Evolutionary conservation across 2,113 vertebrate species (phyloP).

Genomic region (Embiotoca jacksoni): DNA sequence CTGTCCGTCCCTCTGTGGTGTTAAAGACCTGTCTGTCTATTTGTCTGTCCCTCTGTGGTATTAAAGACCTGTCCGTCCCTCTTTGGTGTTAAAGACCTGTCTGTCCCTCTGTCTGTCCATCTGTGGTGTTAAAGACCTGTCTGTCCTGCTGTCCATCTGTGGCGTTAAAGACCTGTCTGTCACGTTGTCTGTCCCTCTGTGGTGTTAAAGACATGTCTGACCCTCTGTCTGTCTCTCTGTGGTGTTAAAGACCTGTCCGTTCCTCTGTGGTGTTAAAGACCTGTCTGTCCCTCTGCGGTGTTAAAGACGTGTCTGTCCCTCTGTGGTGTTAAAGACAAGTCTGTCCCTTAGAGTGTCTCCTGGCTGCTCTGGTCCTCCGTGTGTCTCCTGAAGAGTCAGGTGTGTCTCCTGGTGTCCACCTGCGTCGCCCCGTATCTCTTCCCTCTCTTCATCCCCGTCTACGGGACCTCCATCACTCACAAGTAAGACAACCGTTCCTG

Average conservation of each 20-base stretch:
- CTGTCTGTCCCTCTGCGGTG: background rate
- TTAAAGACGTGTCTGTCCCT: background rate
- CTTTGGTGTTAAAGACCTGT: background rate
- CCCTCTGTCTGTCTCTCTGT: too few species aligned
- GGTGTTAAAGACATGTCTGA: too few species aligned
- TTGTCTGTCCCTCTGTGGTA: constrained; percentile 4
- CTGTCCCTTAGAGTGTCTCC: constrained; percentile 79
- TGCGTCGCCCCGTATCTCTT: constrained; percentile 93
- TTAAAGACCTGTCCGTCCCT: background rate
- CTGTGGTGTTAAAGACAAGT: background rate
- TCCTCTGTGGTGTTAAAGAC: too few species aligned
- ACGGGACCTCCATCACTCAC: constrained; percentile 85
- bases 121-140: too few species aligned
- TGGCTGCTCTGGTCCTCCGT: constrained; percentile 86
- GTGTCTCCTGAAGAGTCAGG: constrained; percentile 86
- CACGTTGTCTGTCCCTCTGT: too few species aligned
- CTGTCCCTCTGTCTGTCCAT: too few species aligned
- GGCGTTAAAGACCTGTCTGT: too few species aligned
- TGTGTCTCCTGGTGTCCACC: constrained; percentile 90
- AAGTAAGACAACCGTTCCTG: constrained; percentile 82
- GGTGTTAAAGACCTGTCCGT: too few species aligned
- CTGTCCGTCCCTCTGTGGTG: background rate
- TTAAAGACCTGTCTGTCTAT: constrained; percentile 1
- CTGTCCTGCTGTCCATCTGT: constrained; percentile 77
- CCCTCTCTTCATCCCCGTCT: constrained; percentile 89